Evolutionary conservation across 2,797 vertebrate species (phyloP), one percentile per base, ranked within the genome.

Genomic region (Eurystomus glaucurus): DNA sequence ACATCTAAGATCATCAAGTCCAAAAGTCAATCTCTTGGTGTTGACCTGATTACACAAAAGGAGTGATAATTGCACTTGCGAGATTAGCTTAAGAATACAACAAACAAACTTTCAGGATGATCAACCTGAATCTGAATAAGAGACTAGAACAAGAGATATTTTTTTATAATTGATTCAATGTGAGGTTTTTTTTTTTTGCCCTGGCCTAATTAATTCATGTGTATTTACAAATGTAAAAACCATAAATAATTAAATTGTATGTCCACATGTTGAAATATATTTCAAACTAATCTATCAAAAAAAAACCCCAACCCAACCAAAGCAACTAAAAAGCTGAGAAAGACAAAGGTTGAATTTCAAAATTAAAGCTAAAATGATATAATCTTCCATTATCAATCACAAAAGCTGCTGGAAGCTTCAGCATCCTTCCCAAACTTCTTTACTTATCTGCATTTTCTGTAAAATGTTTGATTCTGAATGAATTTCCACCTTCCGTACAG

Each of bases 281-380:
- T 85, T 90, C 5, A 68, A 92, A 48, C 0, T 39, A 39, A 48
- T 43, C 5, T 5, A 78, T 43, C n/a, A 60, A 37, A 60, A 60
- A 8, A 60, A 84, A 81, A 20, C n/a, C n/a, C n/a, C 16, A 31
- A 54, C 7, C 18, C 29, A 52, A 28, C 15, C 4, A 65, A 82
- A 43, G 0, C 4, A 69, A 37, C 1, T 1, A 37, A 71, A 64
- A 65, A 3, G 0, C 5, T 52, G 61, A 5, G 18, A 75, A 62
- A 19, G 6, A 11, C 6, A 70, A 79, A 68, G 29, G 52, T 31
- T 31, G 52, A 54, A 54, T 11, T 21, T 48, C 9, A 72, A 83
- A 90, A 60, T 62, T 37, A 25, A 33, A 74, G 61, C 19, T 33
- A 31, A 72, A 71, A 76, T 60, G 13, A 52, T 4, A 43, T 29